Evolutionary conservation across 2,888 invertebrate species (phyloP), one percentile per base, ranked within the genome.

Genomic region (Sinelater perroti): DNA sequence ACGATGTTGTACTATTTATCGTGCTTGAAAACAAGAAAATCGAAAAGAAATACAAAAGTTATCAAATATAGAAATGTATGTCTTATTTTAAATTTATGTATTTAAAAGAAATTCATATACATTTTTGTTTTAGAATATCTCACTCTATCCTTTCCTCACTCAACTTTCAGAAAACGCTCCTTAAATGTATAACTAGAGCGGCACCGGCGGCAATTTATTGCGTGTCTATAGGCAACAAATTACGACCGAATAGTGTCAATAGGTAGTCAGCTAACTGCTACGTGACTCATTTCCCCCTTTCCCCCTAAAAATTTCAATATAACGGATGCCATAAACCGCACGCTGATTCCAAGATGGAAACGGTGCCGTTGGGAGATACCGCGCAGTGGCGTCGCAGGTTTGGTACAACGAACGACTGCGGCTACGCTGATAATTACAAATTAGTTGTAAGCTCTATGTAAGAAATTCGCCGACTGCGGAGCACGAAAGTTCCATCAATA

Each of bases 171-270:
- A 8, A 11, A 40, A 40, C 24, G 24, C 26, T 24, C 40, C 40
- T 40, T 40, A 3, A 4, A 40, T 2, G 3, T 7, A 11, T 35
- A 40, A 40, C 14, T 40, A 10, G 40, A 26, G 14, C 40, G 24
- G 14, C 26, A 24, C 6, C n/a, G 13, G 45, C 26, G 11, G 18
- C 31, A 46, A 40, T 28, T 28, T 28, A 28, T 40, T 24, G 26
- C 40, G 24, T 31, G 45, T 20, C 30, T 46, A 1, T n/a, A 46
- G 28, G 28, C 45, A 46, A 46, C 31, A 31, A 31, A 46, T 46
- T 46, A 31, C 8, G 20, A 31, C 14, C 20, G 20, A 31, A 46
- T 18, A 17, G 45, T 31, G 31, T 46, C 45, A 46, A 46, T 46
- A 46, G 26, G 31, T 46, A 46, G 45, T 46, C 45, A 18, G 17